phyloP scores from a whole-genome alignment of 1,140 invertebrate species.

The Panagrolaimus sp. region DNA sequence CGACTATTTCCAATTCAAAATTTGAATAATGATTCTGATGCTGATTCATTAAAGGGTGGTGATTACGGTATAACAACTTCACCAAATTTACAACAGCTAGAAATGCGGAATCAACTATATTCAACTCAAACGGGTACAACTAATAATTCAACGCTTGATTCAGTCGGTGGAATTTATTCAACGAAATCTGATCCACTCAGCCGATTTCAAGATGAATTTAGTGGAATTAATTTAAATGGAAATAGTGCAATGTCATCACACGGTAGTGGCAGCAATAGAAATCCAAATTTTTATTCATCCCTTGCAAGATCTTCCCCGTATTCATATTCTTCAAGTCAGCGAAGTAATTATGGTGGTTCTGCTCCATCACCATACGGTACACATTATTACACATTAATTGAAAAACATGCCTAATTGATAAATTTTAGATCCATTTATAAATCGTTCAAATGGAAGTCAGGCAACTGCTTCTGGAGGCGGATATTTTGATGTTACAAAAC shows the following conservation, averaged over 20 bases:
- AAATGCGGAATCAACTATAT: background rate
- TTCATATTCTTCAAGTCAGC: background rate
- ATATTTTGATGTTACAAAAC: no score
- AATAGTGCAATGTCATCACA: no score
- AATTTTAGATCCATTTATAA: no score
- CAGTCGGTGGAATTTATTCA: no score
- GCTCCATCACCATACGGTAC: background rate
- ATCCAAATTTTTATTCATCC: background rate
- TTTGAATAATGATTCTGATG: background rate
- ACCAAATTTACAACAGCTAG: background rate
- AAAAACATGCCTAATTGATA: no score
- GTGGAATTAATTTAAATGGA: background rate
- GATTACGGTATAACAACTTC: background rate
- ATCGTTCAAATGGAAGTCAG: no score
- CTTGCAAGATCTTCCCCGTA: background rate
- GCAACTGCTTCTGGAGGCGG: no score
- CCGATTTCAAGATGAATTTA: slow-evolving; percentile 3
- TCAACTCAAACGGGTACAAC: background rate
- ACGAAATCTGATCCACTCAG: background rate
- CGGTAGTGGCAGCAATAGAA: background rate
- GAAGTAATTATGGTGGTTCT: background rate
- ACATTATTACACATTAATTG: no score
- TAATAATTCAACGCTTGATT: background rate
- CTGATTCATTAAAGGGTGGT: background rate
- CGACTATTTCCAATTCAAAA: slow-evolving; percentile 86